These are phyloP conservation scores for Xylocampa areola DNA, from an alignment of 2,888 invertebrate genomes.

Conservation along the genomic window DNA sequence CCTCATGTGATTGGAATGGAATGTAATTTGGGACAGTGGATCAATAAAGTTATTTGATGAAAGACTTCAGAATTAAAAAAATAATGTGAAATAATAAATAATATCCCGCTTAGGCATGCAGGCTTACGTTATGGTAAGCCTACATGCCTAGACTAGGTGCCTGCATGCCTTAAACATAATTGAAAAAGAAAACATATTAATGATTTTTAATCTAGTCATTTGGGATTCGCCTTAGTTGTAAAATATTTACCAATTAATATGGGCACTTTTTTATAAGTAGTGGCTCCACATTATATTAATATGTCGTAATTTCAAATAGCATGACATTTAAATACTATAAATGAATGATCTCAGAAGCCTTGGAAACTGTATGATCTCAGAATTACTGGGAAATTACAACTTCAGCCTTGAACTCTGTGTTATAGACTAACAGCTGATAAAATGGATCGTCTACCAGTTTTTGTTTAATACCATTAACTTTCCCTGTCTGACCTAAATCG, in stretches of 20 bases:
- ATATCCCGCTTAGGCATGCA: no score
- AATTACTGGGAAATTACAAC: slow-evolving; percentile 35
- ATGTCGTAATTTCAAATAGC: slow-evolving; percentile 28
- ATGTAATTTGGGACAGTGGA: slow-evolving; percentile 27
- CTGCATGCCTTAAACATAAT: no score
- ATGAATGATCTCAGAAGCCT: slow-evolving; percentile 40
- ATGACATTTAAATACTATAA: slow-evolving; percentile 27
- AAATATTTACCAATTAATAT: neutral
- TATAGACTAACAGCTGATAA: slow-evolving; percentile 11
- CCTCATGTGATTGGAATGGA: slow-evolving; percentile 54
- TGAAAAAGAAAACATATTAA: no score
- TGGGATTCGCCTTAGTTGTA: neutral
- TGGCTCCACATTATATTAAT: neutral
- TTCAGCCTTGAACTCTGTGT: slow-evolving; percentile 48
- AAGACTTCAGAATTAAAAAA: no score
- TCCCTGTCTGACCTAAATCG: slow-evolving; percentile 54
- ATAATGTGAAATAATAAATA: no score
- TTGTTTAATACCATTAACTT: slow-evolving; percentile 40
- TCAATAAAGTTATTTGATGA: slow-evolving; percentile 27
- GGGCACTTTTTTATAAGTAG: no score
- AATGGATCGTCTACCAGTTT: slow-evolving; percentile 41
- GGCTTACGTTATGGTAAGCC: no score
- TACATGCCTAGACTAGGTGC: no score
- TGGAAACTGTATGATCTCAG: slow-evolving; percentile 40
- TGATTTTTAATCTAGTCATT: no score